These are phyloP conservation scores for Characodon lateralis DNA, from an alignment of 2,797 vertebrate genomes.

Conservation along the genomic window DNA sequence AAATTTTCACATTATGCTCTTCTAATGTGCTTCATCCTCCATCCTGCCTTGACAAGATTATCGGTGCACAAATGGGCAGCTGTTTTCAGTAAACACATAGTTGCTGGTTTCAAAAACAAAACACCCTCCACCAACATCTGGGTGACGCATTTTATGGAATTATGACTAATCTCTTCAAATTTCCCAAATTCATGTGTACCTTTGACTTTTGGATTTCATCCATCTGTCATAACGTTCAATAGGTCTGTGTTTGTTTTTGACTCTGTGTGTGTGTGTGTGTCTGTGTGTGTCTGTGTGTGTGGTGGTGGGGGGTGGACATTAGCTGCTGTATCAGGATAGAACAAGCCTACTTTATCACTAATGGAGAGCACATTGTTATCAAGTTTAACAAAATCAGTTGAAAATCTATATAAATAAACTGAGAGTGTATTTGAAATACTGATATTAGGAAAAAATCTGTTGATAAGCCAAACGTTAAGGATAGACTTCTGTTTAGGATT, in stretches of 20 bases:
- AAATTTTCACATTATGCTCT: slow-evolving; percentile 54
- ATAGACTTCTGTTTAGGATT: no score
- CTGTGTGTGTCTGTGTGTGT: no score
- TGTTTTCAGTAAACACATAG: slow-evolving; percentile 66
- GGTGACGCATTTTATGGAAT: slow-evolving; percentile 70
- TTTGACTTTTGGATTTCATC: slow-evolving; percentile 64
- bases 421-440: no score
- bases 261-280: no score
- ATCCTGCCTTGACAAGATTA: slow-evolving; percentile 61
- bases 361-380: not conserved
- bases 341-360: not conserved
- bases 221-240: slow-evolving; percentile 53
- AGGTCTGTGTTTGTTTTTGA: slow-evolving; percentile 2
- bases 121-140: slow-evolving; percentile 58
- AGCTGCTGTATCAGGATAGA: not conserved
- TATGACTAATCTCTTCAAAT: slow-evolving; percentile 61
- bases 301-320: not conserved
- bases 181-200: slow-evolving; percentile 47
- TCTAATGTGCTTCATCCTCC: slow-evolving; percentile 46
- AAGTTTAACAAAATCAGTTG: no score
- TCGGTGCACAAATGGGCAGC: slow-evolving; percentile 28
- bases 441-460: no score
- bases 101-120: slow-evolving; percentile 45
- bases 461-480: no score
- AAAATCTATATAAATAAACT: no score